Percentiles rank a stretch among this genome's conserved stretches.
These are phyloP conservation scores for Troilus luridus DNA, from an alignment of 2,888 invertebrate genomes.

Conservation along the genomic window DNA sequence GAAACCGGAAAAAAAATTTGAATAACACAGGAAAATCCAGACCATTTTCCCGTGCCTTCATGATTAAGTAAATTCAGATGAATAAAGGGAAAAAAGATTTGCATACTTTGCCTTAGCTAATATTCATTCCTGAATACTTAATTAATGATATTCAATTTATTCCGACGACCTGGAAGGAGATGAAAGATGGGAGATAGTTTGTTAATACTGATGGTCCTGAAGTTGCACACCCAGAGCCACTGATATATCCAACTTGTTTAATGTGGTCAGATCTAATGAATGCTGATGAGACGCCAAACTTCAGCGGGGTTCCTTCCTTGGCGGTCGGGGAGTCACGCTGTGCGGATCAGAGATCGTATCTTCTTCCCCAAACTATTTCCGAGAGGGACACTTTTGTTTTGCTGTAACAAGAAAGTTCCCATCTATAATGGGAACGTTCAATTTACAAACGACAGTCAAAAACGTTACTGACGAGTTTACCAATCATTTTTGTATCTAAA, in stretches of 20 bases:
- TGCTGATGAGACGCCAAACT: constrained; percentile 39
- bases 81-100: constrained; percentile 29
- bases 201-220: constrained; percentile 1
- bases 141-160: constrained; percentile 45
- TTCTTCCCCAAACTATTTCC: neutral
- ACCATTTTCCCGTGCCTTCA: constrained; percentile 16
- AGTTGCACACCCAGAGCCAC: neutral
- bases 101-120: constrained; percentile 28
- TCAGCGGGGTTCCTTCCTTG: constrained; percentile 5
- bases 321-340: constrained; percentile 18
- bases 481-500: neutral
- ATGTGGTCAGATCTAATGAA: constrained; percentile 50
- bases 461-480: neutral
- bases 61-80: constrained; percentile 25
- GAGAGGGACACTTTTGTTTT: neutral
- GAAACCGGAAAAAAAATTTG: constrained; percentile 21
- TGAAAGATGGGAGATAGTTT: constrained; percentile 40
- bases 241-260: constrained; percentile 28
- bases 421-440: too few species aligned
- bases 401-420: neutral
- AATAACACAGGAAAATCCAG: constrained; percentile 19
- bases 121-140: constrained; percentile 40
- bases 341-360: constrained; percentile 10
- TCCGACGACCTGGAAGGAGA: neutral
- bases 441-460: too few species aligned